Evolutionary conservation across 2,797 vertebrate genomes (phyloP), one percentile per base, ranked within the genome.

Genomic region (Oreochromis grahami): DNA sequence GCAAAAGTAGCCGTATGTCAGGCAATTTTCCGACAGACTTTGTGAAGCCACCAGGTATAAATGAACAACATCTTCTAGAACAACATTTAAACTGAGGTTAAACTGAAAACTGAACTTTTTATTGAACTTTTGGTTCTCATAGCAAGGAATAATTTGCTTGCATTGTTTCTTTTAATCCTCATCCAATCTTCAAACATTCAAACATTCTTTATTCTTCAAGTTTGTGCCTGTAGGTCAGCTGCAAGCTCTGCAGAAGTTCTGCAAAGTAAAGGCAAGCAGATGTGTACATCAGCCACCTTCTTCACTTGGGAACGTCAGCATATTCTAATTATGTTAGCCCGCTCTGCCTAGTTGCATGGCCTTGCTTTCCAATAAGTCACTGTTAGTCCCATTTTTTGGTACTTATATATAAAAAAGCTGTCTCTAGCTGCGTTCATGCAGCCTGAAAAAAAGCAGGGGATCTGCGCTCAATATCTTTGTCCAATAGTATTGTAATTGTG

Each of bases 401-500:
- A 84, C 85, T 92, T 93, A 95, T 89, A 84, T 89, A 91, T 13
- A 13, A 48, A 84, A 94, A 94, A 93, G 79, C 79, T 38, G 78
- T 82, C 68, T 90, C 41, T 34, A 78, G 90, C 84, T 15, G 85
- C 89, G 84, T 60, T 81, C 56, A 84, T 45, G 77, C 79, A 87
- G 91, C 91, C 82, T 86, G 86, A 87, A 93, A 91, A 91, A 87
- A 86, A 92, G 88, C 93, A 89, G 77, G 93, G 94, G 95, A 96
- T 91, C 91, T 79, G 77, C 45, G 86, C 93, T 95, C 94, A 96
- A 96, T 96, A 96, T 95, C 93, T 93, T 87, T 95, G 94, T 96
- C 95, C 94, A 94, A 94, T 95, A 90, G 86, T 93, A 94, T 94
- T 95, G 95, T 96, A 96, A 96, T 95, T 96, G 94, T 93, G 92